Percentiles rank a stretch among this genome's conserved stretches.
These are phyloP conservation scores for Trichonephila inaurata DNA, from an alignment of 1,140 invertebrate genomes.

Conservation along the genomic window DNA sequence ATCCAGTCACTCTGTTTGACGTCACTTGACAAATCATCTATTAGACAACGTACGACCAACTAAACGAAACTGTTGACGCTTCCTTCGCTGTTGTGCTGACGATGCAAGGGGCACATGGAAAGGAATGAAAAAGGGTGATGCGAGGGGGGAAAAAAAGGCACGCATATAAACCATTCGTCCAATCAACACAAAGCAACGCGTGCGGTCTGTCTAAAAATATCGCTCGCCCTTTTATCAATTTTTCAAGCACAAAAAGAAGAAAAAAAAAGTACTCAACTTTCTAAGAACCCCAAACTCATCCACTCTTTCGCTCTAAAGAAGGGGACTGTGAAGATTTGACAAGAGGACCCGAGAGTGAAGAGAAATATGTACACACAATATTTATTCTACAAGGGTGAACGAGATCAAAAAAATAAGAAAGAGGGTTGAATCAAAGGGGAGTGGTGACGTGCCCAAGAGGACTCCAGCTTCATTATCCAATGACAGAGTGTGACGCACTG, in stretches of 20 bases:
- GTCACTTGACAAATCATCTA: neutral
- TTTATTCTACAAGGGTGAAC: neutral
- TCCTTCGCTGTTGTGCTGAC: neutral
- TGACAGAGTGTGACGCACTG: neutral
- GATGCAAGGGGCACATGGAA: no score
- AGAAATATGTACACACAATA: conserved; percentile 13
- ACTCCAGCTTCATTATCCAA: neutral
- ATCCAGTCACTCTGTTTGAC: neutral
- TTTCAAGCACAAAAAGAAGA: neutral
- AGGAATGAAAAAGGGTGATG: neutral
- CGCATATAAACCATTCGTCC: neutral
- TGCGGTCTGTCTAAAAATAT: conserved; percentile 25
- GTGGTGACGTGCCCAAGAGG: conserved; percentile 4
- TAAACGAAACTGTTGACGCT: neutral
- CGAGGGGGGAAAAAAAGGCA: neutral
- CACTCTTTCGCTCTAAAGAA: neutral
- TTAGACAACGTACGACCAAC: neutral
- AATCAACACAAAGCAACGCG: conserved; percentile 1
- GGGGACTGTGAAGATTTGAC: neutral
- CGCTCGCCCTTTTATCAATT: neutral
- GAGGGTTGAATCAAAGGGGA: neutral
- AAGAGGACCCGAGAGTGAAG: neutral
- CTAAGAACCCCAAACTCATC: neutral
- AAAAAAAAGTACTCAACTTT: neutral
- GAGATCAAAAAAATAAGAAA: neutral